A percentile compares a stretch with the other conserved stretches of the same genome.
phyloP scores from a whole-genome alignment of 2,888 invertebrate species.

The Lepeophtheirus nordmannii region DNA sequence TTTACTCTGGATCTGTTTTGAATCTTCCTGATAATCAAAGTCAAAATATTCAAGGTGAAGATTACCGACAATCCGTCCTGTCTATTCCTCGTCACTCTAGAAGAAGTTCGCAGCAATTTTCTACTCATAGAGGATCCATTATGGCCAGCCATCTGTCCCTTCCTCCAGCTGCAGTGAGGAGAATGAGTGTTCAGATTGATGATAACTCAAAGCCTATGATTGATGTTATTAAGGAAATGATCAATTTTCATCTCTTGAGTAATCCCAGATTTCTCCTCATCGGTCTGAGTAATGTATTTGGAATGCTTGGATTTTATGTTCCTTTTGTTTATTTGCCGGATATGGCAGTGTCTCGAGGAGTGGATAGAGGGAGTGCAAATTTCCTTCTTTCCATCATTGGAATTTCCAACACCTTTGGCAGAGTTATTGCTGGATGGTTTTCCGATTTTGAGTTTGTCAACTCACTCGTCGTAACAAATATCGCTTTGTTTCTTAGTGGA shows the following conservation, averaged over 20 bases:
- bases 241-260: constrained; percentile 70
- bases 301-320: constrained; percentile 91
- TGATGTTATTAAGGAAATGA: constrained; percentile 54
- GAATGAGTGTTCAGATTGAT: not conserved
- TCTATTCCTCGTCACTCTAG: constrained; percentile 51
- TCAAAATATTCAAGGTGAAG: constrained; percentile 36
- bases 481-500: constrained; percentile 77
- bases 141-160: constrained; percentile 20
- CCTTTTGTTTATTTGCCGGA: constrained; percentile 89
- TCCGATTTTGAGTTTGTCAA: constrained; percentile 50
- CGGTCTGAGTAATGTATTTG: constrained; percentile 83
- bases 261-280: constrained; percentile 82
- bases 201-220: not conserved
- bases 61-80: constrained; percentile 72
- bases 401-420: constrained; percentile 83
- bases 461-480: constrained; percentile 77
- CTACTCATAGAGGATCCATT: constrained; percentile 14
- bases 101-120: not conserved
- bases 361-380: constrained; percentile 53
- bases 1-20: constrained; percentile 80
- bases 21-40: constrained; percentile 65
- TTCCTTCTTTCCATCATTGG: constrained; percentile 66
- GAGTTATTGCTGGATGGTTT: constrained; percentile 72
- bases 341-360: constrained; percentile 46
- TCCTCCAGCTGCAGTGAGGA: not conserved